Evolutionary conservation across 2,888 invertebrate genomes (phyloP).

Genomic region (Eledona agricola): DNA sequence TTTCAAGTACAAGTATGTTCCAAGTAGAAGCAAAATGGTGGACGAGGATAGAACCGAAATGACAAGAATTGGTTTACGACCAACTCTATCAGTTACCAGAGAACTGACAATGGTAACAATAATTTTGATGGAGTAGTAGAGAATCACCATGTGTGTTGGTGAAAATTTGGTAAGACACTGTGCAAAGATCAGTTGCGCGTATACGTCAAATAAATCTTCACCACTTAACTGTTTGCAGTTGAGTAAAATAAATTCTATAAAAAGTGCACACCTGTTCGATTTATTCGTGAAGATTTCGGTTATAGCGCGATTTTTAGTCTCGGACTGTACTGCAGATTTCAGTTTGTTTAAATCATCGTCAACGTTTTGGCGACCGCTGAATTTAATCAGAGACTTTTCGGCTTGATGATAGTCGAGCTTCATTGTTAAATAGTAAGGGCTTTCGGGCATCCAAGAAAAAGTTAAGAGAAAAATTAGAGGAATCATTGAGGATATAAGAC

Average conservation of each 20-base stretch:
- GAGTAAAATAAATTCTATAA: conserved; percentile 6
- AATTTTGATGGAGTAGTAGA: conserved; percentile 49
- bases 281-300: conserved; percentile 9
- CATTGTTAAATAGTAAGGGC: conserved; percentile 20
- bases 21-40: background rate
- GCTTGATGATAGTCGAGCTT: background rate
- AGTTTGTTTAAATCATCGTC: conserved; percentile 10
- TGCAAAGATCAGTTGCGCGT: conserved; percentile 65
- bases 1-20: background rate
- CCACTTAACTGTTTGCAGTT: conserved; percentile 65
- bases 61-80: conserved; percentile 1
- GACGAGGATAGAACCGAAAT: background rate
- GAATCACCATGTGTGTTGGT: conserved; percentile 59
- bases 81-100: conserved; percentile 9
- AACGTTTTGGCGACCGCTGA: background rate
- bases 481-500: background rate
- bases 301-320: conserved; percentile 6
- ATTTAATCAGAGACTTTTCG: conserved; percentile 3
- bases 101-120: conserved; percentile 1
- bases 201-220: conserved; percentile 70
- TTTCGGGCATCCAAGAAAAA: conserved; percentile 27
- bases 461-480: background rate
- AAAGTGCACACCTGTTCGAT: conserved; percentile 3
- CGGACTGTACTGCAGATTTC: background rate
- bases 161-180: conserved; percentile 59